phyloP scores from a whole-genome alignment of 2,888 invertebrate species.

The Helleia helle region DNA sequence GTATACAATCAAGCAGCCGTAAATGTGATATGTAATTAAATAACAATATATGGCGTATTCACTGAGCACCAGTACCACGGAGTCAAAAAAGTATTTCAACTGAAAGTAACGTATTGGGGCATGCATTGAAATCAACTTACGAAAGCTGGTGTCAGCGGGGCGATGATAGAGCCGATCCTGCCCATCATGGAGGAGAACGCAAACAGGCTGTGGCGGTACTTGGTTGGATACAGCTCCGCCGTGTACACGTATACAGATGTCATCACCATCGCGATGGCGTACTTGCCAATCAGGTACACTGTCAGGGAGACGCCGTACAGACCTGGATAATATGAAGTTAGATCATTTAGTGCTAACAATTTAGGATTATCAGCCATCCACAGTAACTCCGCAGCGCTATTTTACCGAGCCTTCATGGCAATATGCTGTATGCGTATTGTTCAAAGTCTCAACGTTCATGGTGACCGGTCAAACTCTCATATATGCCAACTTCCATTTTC shows the following conservation, averaged over 20 bases:
- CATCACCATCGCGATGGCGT: slow-evolving; percentile 73
- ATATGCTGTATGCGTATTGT: no score
- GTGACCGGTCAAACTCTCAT: no score
- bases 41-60: no score
- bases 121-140: no score
- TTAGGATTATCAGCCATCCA: no score
- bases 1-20: slow-evolving; percentile 22
- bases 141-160: slow-evolving; percentile 75
- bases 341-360: neutral
- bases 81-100: no score
- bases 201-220: slow-evolving; percentile 71
- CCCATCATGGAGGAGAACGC: slow-evolving; percentile 77
- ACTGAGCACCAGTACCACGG: no score
- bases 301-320: slow-evolving; percentile 42
- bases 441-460: no score
- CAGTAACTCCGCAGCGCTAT: no score
- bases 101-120: no score
- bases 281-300: slow-evolving; percentile 69
- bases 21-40: slow-evolving; percentile 47
- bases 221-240: slow-evolving; percentile 76
- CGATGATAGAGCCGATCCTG: slow-evolving; percentile 75
- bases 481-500: no score
- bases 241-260: slow-evolving; percentile 73
- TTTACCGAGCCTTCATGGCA: no score
- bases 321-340: slow-evolving; percentile 28